Percentiles rank a stretch among this genome's conserved stretches.
Conservation (phyloP, 2,888 invertebrate genomes). For the Abrostola tripartita region DNA sequence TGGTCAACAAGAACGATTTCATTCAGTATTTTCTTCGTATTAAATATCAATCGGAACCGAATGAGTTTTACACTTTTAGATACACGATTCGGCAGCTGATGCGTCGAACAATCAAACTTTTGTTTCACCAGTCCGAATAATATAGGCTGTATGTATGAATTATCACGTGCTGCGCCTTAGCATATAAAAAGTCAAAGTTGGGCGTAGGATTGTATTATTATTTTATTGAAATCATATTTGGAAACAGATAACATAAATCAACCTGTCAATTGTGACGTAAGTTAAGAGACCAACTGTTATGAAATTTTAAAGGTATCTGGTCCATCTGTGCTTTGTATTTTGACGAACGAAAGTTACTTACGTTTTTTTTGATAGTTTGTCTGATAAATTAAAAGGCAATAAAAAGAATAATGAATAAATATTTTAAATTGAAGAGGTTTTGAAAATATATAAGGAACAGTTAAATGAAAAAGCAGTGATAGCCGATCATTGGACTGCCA, state of each 20-base stretch:
- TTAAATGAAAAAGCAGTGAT: no score
- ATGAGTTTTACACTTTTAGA: slow-evolving; percentile 11
- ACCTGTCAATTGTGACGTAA: not conserved
- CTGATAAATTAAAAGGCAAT: no score
- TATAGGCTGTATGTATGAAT: not conserved
- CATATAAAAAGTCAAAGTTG: not conserved
- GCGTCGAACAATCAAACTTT: slow-evolving; percentile 20
- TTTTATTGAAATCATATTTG: slow-evolving; percentile 2
- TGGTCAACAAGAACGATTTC: slow-evolving; percentile 50
- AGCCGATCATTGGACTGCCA: no score
- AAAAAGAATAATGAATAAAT: no score
- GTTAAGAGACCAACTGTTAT: not conserved
- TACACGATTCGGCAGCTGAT: slow-evolving; percentile 17
- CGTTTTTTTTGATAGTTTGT: no score
- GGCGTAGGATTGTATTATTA: slow-evolving; percentile 7
- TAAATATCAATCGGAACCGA: slow-evolving; percentile 49
- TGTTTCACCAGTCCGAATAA: slow-evolving; percentile 9
- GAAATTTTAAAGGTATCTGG: not conserved
- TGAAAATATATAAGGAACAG: no score
- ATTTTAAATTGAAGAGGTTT: no score
- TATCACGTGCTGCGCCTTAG: not conserved
- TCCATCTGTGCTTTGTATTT: no score
- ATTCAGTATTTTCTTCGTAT: slow-evolving; percentile 40
- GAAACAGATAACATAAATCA: slow-evolving; percentile 2
- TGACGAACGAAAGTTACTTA: no score